Evolutionary conservation across 2,888 invertebrate species (phyloP), one percentile per base, ranked within the genome.

Genomic region (Emesis furor): DNA sequence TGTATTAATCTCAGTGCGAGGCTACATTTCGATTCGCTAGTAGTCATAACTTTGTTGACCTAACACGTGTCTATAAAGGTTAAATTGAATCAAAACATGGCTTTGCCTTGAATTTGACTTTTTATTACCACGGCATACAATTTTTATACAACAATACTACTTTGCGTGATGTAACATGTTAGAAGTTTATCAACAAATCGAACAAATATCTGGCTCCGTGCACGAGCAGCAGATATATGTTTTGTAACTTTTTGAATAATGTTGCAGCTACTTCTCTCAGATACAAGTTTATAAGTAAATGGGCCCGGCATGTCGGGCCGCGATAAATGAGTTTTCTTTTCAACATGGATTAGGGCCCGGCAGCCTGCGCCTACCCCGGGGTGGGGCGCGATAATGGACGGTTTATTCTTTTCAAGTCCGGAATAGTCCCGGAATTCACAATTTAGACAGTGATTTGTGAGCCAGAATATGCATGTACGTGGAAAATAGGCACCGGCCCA

Each of bases 321-420:
- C 35, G 92, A 93, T 93, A 93, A 94, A 94, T 92, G 94, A 92
- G 89, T 92, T 91, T 93, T 92, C 93, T 94, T 94, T 94, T 90
- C 91, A 93, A 92, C 91, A 90, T 83, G 92, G 93, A 93, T 94
- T 92, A 93, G 83, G 89, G 85, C 75, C 17, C 14, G 30, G 24
- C 68, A 6, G 14, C 35, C 32, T 7, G 10, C n/a, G 4, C 10
- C 6, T 6, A 14, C 0, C 62, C 35, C 4, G 55, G 14, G 17
- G 35, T 85, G 84, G 88, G 87, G 89, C 88, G 85, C n/a, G 81
- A 81, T 84, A 86, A 87, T 83, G 83, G 81, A 83, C 80, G 78
- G 59, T 84, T 79, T 84, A 76, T 74, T 83, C 76, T 30, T 51
- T 39, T 80, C 78, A 81, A 79, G 81, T 73, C 77, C 78, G 76